Conservation (phyloP, 2,113 vertebrate genomes). For the Murina feae region DNA sequence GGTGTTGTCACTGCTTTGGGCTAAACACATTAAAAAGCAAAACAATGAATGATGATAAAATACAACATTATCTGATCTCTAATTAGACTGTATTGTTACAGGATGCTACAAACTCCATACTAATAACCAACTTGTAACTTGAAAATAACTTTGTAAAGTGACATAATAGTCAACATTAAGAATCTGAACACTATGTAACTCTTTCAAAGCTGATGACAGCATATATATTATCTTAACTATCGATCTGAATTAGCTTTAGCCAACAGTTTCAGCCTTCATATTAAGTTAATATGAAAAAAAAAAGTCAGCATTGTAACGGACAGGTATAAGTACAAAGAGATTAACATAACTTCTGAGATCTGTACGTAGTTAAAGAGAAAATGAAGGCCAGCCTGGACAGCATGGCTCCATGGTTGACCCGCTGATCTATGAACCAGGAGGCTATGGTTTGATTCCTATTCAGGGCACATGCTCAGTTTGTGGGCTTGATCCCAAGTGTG, state of each 20-base stretch:
- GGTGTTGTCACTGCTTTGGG: slow-evolving; percentile 85
- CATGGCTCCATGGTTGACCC: too few relatives aligned
- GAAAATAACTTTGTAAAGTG: background rate
- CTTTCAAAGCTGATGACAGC: background rate
- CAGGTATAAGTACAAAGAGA: background rate
- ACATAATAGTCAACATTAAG: background rate
- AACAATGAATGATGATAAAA: slow-evolving; percentile 9
- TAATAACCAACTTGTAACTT: background rate
- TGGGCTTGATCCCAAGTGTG: too few relatives aligned
- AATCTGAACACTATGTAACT: background rate
- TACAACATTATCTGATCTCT: background rate
- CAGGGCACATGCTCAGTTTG: too few relatives aligned
- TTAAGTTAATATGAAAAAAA: background rate
- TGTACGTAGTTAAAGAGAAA: background rate
- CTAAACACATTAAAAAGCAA: slow-evolving; percentile 75
- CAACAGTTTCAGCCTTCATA: background rate
- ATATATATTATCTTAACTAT: background rate
- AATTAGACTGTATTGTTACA: background rate
- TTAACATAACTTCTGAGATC: background rate
- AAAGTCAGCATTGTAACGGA: background rate
- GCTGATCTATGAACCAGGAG: too few relatives aligned
- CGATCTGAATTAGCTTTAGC: background rate
- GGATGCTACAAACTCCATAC: background rate
- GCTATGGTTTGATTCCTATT: too few relatives aligned
- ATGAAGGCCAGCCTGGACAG: too few relatives aligned